Conservation (phyloP, 2,797 vertebrate species). For the Fistularia commersonii region DNA sequence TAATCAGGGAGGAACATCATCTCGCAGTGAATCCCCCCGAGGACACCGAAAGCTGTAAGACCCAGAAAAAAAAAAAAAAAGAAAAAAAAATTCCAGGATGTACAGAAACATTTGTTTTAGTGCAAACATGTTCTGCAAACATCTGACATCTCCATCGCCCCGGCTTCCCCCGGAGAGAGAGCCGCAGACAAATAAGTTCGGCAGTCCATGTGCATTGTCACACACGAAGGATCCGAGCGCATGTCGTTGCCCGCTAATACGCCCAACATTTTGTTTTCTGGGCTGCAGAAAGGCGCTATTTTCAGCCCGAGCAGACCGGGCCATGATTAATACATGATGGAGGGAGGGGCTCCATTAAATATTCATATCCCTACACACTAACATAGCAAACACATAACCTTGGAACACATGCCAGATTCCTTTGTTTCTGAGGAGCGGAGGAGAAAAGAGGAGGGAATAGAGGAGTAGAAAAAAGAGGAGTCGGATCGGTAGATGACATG, state of each 20-base stretch:
- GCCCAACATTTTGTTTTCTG: conserved; percentile 58
- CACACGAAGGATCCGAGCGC: conserved; percentile 44
- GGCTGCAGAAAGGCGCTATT: conserved; percentile 70
- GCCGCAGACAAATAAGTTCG: conserved; percentile 17
- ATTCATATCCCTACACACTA: conserved; percentile 61
- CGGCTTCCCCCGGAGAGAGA: conserved; percentile 5
- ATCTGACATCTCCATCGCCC: conserved; percentile 8
- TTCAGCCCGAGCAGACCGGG: conserved; percentile 70
- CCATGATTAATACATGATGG: conserved; percentile 76
- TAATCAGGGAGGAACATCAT: no score
- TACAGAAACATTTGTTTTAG: neutral
- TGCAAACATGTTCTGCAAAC: conserved; percentile 7
- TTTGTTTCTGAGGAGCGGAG: conserved; percentile 14
- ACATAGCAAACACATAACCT: conserved; percentile 29
- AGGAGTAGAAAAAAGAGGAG: no score
- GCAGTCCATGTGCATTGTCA: conserved; percentile 46
- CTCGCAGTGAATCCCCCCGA: no score
- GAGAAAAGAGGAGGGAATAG: no score
- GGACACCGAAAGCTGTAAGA: no score
- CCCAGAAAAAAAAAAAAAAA: no score
- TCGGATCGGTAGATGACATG: no score
- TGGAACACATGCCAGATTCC: neutral
- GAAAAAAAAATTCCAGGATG: no score
- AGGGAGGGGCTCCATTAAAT: conserved; percentile 66
- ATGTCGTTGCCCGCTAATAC: conserved; percentile 44